Base-by-base conservation (phyloP, 2,888 invertebrate genomes). In the Leptinotarsa peninsularis region DNA sequence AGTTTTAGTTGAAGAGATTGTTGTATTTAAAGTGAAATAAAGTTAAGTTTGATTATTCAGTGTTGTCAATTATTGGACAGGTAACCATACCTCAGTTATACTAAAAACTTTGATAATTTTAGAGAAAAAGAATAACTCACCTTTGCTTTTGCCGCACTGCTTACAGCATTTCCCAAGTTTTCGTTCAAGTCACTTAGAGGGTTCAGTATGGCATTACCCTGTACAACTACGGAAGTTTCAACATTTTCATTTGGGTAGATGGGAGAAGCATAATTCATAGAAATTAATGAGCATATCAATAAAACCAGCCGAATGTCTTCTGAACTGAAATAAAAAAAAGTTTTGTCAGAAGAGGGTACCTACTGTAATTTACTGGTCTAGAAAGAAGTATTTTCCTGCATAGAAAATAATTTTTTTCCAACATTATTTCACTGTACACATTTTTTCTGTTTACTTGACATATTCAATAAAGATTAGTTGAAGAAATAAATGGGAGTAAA, bases 141-240 rank as follows among this genome's bases (percentile, higher is more conserved):
- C 71, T 79, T 79, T 70, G 77, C 67, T 67, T 77, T 74, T 27
- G 74, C 74, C 18, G 69, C 67, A 56, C 60, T 56, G 52, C 50
- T 69, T 10, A 79, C 58, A 13, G 66, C 60, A 50, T 78, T 71
- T 49, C 72, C 68, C 15, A 76, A 49, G n/a, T 17, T 67, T 50
- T 75, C 76, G 17, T 58, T 67, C 43, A 74, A 56, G 49, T 76
- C 73, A 18, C 63, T 58, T n/a, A 79, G 73, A 1, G 79, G 78
- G 50, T 63, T 71, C 50, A 78, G 23, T 67, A 79, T 75, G n/a
- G 52, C 56, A 52, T 66, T 74, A 66, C 76, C 66, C 5, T 49
- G 18, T 18, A 49, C 27, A 18, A 18, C 54, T 60, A 66, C 69
- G 27, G 75, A 73, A 27, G 75, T 54, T 18, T 68, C 68, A n/a